These are phyloP conservation scores for Drosophila subobscura DNA, from an alignment of 1,140 invertebrate genomes.

Conservation along the genomic window DNA sequence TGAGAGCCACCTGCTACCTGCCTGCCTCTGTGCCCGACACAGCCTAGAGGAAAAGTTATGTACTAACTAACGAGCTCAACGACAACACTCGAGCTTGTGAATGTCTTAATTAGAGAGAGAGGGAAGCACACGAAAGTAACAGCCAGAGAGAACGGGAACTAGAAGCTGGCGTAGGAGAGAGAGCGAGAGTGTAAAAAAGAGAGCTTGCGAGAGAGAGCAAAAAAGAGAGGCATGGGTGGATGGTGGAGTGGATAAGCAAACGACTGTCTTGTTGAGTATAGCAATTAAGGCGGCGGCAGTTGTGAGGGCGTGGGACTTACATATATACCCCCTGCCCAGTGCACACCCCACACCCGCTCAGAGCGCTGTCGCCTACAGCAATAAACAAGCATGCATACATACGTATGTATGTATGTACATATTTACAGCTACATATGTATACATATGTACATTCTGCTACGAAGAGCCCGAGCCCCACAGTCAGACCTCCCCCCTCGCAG, in stretches of 20 bases:
- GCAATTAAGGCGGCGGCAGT: conserved; percentile 71
- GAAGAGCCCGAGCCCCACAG: conserved; percentile 34
- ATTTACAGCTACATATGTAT: too few relatives aligned
- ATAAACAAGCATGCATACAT: conserved; percentile 4
- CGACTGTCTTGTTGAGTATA: conserved; percentile 52
- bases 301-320: conserved; percentile 31
- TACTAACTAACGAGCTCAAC: conserved; percentile 82
- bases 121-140: not conserved
- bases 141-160: not conserved
- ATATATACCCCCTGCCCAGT: not conserved
- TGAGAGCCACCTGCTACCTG: not conserved
- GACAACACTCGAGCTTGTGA: conserved; percentile 77
- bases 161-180: conserved; percentile 2
- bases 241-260: too few relatives aligned
- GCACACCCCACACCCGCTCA: not conserved
- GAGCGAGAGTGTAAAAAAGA: not conserved
- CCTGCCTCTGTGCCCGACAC: not conserved
- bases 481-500: conserved; percentile 1
- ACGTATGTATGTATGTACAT: not conserved
- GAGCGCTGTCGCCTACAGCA: conserved; percentile 17
- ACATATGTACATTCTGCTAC: conserved; percentile 1
- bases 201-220: conserved; percentile 26
- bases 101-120: conserved; percentile 75
- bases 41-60: conserved; percentile 75
- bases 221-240: not conserved